phyloP scores from a whole-genome alignment of 2,888 invertebrate species.

The Elysia crispata region DNA sequence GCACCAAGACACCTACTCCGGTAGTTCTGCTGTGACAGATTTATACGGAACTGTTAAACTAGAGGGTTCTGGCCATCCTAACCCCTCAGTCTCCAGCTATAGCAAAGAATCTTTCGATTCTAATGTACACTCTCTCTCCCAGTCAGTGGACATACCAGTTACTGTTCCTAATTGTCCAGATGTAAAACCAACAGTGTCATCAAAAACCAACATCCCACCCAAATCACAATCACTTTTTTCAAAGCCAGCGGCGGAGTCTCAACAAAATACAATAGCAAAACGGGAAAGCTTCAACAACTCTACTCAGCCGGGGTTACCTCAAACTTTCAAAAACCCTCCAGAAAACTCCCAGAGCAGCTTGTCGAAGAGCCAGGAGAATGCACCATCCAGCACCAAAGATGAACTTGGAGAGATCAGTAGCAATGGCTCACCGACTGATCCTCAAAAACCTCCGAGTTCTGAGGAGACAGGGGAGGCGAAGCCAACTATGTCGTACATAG shows the following conservation, averaged over 20 bases:
- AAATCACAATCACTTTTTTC: no score
- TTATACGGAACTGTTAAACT: conserved; percentile 5
- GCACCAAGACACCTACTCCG: no score
- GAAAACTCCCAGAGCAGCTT: background rate
- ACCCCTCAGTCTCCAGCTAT: no score
- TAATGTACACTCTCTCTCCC: no score
- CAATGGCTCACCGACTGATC: background rate
- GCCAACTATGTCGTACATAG: conserved; percentile 75
- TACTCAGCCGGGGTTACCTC: background rate
- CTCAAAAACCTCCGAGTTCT: background rate
- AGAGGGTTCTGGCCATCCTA: no score
- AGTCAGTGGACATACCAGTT: no score
- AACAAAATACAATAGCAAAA: no score
- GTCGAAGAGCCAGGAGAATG: background rate
- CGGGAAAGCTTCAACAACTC: background rate
- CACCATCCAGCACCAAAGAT: background rate
- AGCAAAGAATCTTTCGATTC: no score
- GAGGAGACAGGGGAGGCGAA: conserved; percentile 60
- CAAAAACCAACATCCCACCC: no score
- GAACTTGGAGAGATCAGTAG: background rate
- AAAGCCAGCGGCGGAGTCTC: no score
- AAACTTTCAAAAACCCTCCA: background rate
- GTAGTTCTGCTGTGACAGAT: conserved; percentile 19
- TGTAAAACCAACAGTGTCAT: no score
- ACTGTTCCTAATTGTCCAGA: no score